Percentiles rank a stretch among this genome's conserved stretches.
These are phyloP conservation scores for Rhamphomyia laevipes DNA, from an alignment of 2,888 invertebrate species.

Conservation along the genomic window DNA sequence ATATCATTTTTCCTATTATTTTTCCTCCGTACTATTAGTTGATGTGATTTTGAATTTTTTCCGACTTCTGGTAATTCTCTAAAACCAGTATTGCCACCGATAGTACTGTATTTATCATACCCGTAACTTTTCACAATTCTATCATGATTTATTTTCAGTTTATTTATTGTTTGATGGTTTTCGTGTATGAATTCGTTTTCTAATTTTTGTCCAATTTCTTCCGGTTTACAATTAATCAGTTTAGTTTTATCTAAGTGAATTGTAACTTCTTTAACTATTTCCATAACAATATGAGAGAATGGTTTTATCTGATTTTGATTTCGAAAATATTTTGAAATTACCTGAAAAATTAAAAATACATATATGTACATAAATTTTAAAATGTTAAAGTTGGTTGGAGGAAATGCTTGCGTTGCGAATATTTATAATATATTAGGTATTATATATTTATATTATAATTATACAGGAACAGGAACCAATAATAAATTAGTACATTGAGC, in stretches of 20 bases:
- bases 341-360: constrained; percentile 33
- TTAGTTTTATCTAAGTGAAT: background rate
- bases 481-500: too few species aligned
- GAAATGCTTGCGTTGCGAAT: too few species aligned
- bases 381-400: too few species aligned
- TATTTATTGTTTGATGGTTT: too few species aligned
- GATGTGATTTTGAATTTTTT: background rate
- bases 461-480: too few species aligned
- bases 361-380: too few species aligned
- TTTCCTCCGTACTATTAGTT: constrained; percentile 10
- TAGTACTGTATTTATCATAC: constrained; percentile 10
- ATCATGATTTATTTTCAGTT: too few species aligned
- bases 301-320: constrained; percentile 43
- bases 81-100: constrained; percentile 9
- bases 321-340: constrained; percentile 47
- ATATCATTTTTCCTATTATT: constrained; percentile 7
- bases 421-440: too few species aligned
- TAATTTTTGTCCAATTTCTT: background rate
- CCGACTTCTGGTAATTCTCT: constrained; percentile 3
- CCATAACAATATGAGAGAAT: constrained; percentile 50
- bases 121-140: background rate
- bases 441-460: too few species aligned
- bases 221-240: background rate
- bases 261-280: constrained; percentile 43
- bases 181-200: too few species aligned